Evolutionary conservation across 2,888 invertebrate genomes (phyloP), one percentile per base, ranked within the genome.

Genomic region (Cephus sareptanus): DNA sequence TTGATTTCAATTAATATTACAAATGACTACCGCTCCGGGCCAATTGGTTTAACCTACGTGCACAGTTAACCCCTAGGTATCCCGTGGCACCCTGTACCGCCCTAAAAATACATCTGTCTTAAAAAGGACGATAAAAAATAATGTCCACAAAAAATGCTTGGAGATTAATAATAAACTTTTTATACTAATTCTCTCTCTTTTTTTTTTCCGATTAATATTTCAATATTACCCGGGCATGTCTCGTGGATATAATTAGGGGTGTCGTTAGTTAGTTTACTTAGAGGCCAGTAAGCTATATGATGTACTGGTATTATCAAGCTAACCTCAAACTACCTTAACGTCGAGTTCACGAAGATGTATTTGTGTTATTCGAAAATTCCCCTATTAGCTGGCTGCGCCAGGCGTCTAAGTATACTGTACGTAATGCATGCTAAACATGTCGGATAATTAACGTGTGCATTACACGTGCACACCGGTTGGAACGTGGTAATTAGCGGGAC

Each of bases 381-480:
- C 83, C 76, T 83, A 83, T 87, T 84, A 86, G 81, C 83, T 83
- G 83, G 71, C 69, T 81, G 76, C 76, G 76, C 23, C 79, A 83
- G 84, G 82, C 81, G 80, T 79, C 75, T 79, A 74, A 74, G 74
- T 80, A 79, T 79, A 75, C 78, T 79, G 79, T 79, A 85, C 83
- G 86, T 88, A 86, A 89, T 89, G 88, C 89, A 89, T 89, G 89
- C 86, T 87, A 89, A 89, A 87, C 85, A 88, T 86, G 85, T 84
- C 84, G 83, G 84, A 85, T 88, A 88, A 89, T 89, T 88, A 89
- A 87, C 86, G 85, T 85, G 83, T 81, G 85, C 84, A 83, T 86
- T 88, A 86, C 84, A 84, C 83, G 83, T 85, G 83, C 83, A 83
- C 85, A 56, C 23, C 23, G 56, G 56, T 56, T 56, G 23, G 56